Evolutionary conservation across 2,113 vertebrate genomes (phyloP).

Genomic region (Megatriorchis doriae): DNA sequence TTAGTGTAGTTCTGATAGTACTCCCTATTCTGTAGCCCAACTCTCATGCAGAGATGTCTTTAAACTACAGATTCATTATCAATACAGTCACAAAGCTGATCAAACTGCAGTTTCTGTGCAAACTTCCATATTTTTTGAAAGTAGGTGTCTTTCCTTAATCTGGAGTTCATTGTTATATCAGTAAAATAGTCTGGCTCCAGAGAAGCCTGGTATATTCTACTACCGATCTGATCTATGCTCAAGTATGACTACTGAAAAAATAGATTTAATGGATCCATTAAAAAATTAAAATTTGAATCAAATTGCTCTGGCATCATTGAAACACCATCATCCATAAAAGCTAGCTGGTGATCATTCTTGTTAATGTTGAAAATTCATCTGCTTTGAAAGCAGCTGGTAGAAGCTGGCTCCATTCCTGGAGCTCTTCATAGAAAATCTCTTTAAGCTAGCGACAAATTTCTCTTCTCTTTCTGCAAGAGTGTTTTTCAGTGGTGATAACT

Average conservation of each 20-base stretch:
- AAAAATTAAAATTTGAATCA: not conserved
- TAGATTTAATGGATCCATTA: not conserved
- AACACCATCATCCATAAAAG: not conserved
- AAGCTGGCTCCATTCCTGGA: not conserved
- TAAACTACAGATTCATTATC: not conserved
- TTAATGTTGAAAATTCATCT: not conserved
- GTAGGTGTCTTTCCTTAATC: not conserved
- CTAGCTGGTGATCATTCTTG: not conserved
- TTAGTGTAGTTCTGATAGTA: not conserved
- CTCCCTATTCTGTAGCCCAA: not conserved
- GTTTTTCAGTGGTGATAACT: not conserved
- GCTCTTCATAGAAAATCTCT: not conserved
- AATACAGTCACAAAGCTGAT: not conserved
- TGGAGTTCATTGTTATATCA: not conserved
- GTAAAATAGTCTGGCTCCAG: not conserved
- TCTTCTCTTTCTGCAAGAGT: not conserved
- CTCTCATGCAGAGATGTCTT: not conserved
- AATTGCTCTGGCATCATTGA: not conserved
- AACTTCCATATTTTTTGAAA: not conserved
- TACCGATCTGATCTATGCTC: not conserved
- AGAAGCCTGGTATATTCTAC: not conserved
- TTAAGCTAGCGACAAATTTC: not conserved
- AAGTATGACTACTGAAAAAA: not conserved
- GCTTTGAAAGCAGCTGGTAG: not conserved
- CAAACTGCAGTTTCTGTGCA: not conserved